phyloP scores from a whole-genome alignment of 2,888 invertebrate species.

The Caenorhabditis becei region DNA sequence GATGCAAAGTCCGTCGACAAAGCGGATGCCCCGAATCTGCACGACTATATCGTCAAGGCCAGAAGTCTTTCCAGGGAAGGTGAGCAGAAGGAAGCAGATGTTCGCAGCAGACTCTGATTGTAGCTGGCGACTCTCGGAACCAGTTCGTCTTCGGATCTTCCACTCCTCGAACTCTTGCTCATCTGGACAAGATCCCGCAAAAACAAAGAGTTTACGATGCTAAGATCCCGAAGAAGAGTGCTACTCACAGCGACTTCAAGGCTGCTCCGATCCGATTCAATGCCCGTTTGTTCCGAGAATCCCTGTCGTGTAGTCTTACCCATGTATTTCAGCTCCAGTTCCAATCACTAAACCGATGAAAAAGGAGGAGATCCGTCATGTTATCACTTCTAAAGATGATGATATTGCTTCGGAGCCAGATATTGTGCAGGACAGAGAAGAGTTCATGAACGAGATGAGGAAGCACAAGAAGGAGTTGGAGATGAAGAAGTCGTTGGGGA shows the following conservation, averaged over 20 bases:
- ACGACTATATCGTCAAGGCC: conserved; percentile 67
- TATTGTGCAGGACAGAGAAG: conserved; percentile 66
- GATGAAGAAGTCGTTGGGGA: conserved; percentile 34
- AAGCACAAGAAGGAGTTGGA: conserved; percentile 48
- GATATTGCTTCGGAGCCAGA: conserved; percentile 70
- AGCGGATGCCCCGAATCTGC: conserved; percentile 56
- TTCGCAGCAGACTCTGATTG: too few relatives aligned
- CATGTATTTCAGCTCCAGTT: conserved; percentile 25
- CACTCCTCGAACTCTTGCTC: conserved; percentile 76
- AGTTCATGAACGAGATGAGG: conserved; percentile 62
- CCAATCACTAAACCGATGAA: conserved; percentile 32
- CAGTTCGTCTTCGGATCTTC: conserved; percentile 76
- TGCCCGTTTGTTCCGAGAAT: conserved; percentile 17
- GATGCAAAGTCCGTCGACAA: conserved; percentile 69
- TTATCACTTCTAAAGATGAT: conserved; percentile 63
- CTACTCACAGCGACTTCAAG: conserved; percentile 61
- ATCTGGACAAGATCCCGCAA: conserved; percentile 64
- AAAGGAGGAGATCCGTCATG: conserved; percentile 44
- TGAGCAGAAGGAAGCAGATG: conserved; percentile 3
- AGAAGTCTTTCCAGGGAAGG: conserved; percentile 66
- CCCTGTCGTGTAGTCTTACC: not conserved
- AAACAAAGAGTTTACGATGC: conserved; percentile 65
- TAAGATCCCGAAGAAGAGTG: conserved; percentile 67
- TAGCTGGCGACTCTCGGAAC: conserved; percentile 41
- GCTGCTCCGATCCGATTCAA: conserved; percentile 56